phyloP scores from a whole-genome alignment of 2,113 vertebrate species.

The Phyllopteryx taeniolatus region DNA sequence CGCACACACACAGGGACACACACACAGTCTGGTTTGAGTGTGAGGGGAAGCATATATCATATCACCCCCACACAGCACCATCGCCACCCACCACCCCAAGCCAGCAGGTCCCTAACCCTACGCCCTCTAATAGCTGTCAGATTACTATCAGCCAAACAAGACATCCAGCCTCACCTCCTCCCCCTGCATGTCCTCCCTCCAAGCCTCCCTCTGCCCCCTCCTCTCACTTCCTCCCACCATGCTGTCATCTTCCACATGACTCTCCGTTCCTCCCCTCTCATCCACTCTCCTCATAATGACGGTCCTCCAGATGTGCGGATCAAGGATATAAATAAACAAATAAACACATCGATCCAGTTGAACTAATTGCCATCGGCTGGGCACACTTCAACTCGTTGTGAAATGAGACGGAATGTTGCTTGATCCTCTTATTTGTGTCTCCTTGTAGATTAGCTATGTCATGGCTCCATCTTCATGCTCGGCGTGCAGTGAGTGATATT shows the following conservation, averaged over 20 bases:
- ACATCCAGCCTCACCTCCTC: constrained; percentile 57
- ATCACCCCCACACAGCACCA: constrained; percentile 27
- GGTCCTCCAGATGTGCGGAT: constrained; percentile 11
- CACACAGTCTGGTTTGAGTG: constrained; percentile 32
- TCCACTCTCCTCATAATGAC: constrained; percentile 10
- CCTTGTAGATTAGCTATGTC: not conserved
- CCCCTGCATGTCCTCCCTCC: constrained; percentile 5
- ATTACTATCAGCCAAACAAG: constrained; percentile 78
- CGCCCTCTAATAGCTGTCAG: constrained; percentile 76
- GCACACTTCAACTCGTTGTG: not conserved
- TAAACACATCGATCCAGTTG: constrained; percentile 4
- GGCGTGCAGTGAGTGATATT: constrained; percentile 1
- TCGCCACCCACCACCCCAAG: constrained; percentile 46
- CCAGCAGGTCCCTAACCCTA: constrained; percentile 62
- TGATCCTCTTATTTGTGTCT: constrained; percentile 11
- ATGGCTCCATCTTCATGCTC: not conserved
- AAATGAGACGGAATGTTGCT: constrained; percentile 6
- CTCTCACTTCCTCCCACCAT: constrained; percentile 6
- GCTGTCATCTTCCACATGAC: constrained; percentile 36
- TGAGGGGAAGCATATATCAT: constrained; percentile 65
- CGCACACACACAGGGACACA: constrained; percentile 27
- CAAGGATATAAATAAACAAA: constrained; percentile 2
- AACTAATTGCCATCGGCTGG: not conserved
- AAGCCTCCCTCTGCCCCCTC: constrained; percentile 22
- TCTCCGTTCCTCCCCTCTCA: constrained; percentile 16